A percentile compares a stretch with the other conserved stretches of the same genome.
Conservation (phyloP, 2,888 invertebrate genomes). For the Meteorus cinctellus region DNA sequence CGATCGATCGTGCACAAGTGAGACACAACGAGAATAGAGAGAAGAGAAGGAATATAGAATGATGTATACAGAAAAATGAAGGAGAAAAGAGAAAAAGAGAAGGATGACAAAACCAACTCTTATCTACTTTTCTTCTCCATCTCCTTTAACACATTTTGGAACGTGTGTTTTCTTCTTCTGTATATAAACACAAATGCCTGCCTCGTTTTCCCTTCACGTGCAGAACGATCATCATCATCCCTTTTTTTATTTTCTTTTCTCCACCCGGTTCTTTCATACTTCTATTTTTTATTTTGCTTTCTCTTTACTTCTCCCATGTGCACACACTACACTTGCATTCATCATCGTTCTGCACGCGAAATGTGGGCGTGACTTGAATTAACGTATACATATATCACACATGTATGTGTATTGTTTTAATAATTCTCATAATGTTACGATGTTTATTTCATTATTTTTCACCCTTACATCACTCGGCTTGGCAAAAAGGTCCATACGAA, state of each 20-base stretch:
- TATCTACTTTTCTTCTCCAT: slow-evolving; percentile 1
- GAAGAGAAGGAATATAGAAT: slow-evolving; percentile 27
- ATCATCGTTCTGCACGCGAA: slow-evolving; percentile 35
- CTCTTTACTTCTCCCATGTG: slow-evolving; percentile 17
- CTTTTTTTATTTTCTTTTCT: background rate
- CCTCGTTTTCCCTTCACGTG: slow-evolving; percentile 38
- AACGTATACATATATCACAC: slow-evolving; percentile 5
- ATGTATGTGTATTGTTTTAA: slow-evolving; percentile 5
- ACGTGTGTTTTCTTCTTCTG: slow-evolving; percentile 34
- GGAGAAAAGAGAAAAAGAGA: slow-evolving; percentile 22
- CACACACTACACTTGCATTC: slow-evolving; percentile 23
- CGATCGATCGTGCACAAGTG: slow-evolving; percentile 37
- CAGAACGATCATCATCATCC: slow-evolving; percentile 34
- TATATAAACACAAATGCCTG: slow-evolving; percentile 33
- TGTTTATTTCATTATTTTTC: slow-evolving; percentile 11
- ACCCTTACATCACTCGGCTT: background rate
- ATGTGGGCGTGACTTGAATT: slow-evolving; percentile 41
- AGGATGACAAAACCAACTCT: slow-evolving; percentile 28
- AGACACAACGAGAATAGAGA: slow-evolving; percentile 25
- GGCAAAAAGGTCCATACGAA: background rate
- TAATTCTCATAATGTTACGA: background rate
- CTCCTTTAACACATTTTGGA: slow-evolving; percentile 28
- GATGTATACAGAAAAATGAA: slow-evolving; percentile 15
- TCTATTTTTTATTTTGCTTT: slow-evolving; percentile 8
- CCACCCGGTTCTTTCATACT: background rate